These are phyloP conservation scores for Monochamus alternatus DNA, from an alignment of 2,888 invertebrate genomes.

Conservation along the genomic window DNA sequence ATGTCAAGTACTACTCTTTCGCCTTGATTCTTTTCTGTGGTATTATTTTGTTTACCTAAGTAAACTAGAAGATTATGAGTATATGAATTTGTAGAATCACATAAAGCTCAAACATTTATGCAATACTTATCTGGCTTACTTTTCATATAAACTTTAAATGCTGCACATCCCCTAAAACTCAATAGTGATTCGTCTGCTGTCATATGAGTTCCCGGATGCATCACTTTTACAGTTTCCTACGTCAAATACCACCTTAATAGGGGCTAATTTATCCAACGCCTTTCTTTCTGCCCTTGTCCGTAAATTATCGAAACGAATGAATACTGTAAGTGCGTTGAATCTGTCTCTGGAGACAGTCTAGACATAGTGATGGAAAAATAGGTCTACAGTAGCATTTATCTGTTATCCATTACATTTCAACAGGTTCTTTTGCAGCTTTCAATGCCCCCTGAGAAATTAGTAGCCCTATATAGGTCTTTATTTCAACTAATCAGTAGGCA, in stretches of 20 bases:
- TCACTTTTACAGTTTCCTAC: background rate
- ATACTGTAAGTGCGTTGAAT: background rate
- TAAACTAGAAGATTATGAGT: too few species aligned
- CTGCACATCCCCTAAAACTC: background rate
- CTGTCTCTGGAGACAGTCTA: too few species aligned
- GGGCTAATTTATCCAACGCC: background rate
- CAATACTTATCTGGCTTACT: background rate
- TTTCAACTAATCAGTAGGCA: constrained; percentile 3
- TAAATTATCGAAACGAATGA: background rate
- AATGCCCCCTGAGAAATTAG: background rate
- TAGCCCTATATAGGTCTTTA: constrained; percentile 3
- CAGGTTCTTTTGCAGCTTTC: background rate
- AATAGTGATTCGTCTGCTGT: background rate
- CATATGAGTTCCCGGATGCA: background rate
- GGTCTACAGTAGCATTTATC: too few species aligned
- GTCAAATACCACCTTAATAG: background rate
- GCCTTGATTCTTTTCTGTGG: constrained; percentile 18
- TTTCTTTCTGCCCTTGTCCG: too few species aligned
- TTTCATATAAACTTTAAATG: constrained; percentile 5
- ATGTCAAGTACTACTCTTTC: constrained; percentile 38
- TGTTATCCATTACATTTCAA: background rate
- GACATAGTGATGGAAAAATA: background rate
- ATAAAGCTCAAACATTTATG: background rate
- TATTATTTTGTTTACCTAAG: constrained; percentile 18
- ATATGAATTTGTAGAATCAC: background rate